These are phyloP conservation scores for Coendou prehensilis DNA, from an alignment of 2,797 vertebrate genomes.

Conservation along the genomic window DNA sequence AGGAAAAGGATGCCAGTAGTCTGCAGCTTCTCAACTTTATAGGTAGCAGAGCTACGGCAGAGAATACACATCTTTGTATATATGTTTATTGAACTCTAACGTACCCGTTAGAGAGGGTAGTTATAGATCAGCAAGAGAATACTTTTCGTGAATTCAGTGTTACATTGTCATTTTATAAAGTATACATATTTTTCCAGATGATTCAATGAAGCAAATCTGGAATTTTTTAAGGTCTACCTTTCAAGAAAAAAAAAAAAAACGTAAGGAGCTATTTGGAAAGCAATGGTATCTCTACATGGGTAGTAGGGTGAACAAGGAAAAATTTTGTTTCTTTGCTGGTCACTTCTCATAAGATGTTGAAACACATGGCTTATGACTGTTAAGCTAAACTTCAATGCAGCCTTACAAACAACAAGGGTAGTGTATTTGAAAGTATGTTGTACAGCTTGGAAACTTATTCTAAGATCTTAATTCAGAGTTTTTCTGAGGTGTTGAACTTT, in stretches of 20 bases:
- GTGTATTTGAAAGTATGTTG: conserved; percentile 86
- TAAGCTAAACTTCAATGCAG: conserved; percentile 92
- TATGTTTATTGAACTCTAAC: conserved; percentile 52
- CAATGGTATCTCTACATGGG: conserved; percentile 81
- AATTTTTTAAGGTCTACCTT: conserved; percentile 43
- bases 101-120: conserved; percentile 27
- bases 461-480: conserved; percentile 86
- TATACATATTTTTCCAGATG: conserved; percentile 72
- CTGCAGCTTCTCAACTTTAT: not conserved
- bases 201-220: conserved; percentile 50
- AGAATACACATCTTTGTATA: not conserved
- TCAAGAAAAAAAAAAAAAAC: conserved; percentile 80
- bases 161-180: conserved; percentile 65
- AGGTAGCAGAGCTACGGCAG: not conserved
- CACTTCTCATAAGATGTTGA: conserved; percentile 89
- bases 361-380: conserved; percentile 95
- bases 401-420: conserved; percentile 89
- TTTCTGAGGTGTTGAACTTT: conserved; percentile 89
- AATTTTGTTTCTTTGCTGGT: conserved; percentile 90
- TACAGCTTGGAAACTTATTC: conserved; percentile 86
- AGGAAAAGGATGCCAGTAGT: not conserved
- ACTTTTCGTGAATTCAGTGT: conserved; percentile 23
- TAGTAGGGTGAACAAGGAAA: conserved; percentile 73
- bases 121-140: conserved; percentile 57
- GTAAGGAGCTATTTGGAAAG: conserved; percentile 79